Conservation (phyloP, 1,140 invertebrate species). For the Diploscapter pachys region DNA sequence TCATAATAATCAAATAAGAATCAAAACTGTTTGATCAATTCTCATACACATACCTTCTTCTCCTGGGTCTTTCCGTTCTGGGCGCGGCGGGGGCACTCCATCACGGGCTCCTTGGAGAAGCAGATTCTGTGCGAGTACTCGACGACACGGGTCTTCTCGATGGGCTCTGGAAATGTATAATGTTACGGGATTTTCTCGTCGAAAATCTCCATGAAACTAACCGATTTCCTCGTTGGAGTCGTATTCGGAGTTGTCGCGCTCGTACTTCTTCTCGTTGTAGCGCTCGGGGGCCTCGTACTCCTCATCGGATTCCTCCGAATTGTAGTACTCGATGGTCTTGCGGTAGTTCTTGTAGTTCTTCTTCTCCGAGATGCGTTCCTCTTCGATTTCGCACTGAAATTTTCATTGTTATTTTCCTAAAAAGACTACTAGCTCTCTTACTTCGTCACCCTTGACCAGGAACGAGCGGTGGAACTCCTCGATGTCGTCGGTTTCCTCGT, state of each 20-base stretch:
- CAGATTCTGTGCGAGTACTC: slow-evolving; percentile 35
- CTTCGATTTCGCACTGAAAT: not conserved
- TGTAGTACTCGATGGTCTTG: slow-evolving; percentile 21
- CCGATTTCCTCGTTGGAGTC: not conserved
- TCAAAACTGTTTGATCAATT: not conserved
- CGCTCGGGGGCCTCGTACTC: slow-evolving; percentile 15
- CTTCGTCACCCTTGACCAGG: slow-evolving; percentile 14
- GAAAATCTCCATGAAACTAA: not conserved
- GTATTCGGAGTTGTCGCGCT: slow-evolving; percentile 4
- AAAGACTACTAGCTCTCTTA: no score
- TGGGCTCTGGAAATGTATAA: not conserved
- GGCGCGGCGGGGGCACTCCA: slow-evolving; percentile 27
- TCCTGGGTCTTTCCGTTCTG: not conserved
- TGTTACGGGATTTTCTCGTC: not conserved
- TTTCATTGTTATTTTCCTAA: not conserved
- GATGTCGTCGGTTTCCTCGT: slow-evolving; percentile 26
- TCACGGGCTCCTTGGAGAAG: slow-evolving; percentile 41
- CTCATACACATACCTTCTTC: not conserved
- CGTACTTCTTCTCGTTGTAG: slow-evolving; percentile 4
- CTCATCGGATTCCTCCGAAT: slow-evolving; percentile 23
- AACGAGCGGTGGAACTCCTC: slow-evolving; percentile 36
- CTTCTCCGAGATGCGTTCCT: slow-evolving; percentile 2
- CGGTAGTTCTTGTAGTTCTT: slow-evolving; percentile 19
- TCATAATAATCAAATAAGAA: not conserved
- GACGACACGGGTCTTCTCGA: slow-evolving; percentile 29